Base-by-base conservation (phyloP, 2,113 vertebrate genomes). In the Fulica atra region DNA sequence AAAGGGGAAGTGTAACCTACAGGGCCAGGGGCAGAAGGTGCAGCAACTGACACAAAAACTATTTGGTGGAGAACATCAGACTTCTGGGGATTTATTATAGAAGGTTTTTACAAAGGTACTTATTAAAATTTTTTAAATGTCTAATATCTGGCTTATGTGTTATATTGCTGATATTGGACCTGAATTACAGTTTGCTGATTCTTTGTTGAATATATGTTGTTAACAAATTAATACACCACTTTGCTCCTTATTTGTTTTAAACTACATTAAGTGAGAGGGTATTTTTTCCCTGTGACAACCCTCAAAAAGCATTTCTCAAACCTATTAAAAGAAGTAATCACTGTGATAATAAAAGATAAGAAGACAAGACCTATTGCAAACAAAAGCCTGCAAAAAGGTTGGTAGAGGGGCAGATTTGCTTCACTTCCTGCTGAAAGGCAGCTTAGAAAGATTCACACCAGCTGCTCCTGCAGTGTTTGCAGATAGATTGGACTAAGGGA, bases 171-270 rank as follows among this genome's bases (percentile, higher is more conserved):
- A 31, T 81, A 57, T 21, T 46, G 50, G 35, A 44, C 31, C 64
- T 68, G n/a, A 89, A 68, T 86, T n/a, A 63, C 23, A 81, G 31
- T 18, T 83, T 91, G 44, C 8, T 44, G 18, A 81, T 84, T 94
- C 29, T 11, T 86, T 4, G 2, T 63, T 87, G 8, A n/a, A 81
- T 74, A 28, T 73, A 13, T 46, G 17, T 29, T 5, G 1, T 78
- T 71, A 68, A 46, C 26, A 71, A 91, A 86, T 64, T 18, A 20
- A 44, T 77, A 59, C 3, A 51, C 10, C 15, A 4, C 9, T 81
- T 81, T 7, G 56, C 24, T 54, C 13, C 16, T 73, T 57, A 68
- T 74, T 89, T 85, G 42, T 60, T 91, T 91, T 76, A 81, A 89
- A 72, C 26, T 48, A 35, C 24, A 21, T 53, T 21, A 89, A 84